Evolutionary conservation across 2,888 invertebrate species (phyloP), one percentile per base, ranked within the genome.

Genomic region (Microplitis manilae): DNA sequence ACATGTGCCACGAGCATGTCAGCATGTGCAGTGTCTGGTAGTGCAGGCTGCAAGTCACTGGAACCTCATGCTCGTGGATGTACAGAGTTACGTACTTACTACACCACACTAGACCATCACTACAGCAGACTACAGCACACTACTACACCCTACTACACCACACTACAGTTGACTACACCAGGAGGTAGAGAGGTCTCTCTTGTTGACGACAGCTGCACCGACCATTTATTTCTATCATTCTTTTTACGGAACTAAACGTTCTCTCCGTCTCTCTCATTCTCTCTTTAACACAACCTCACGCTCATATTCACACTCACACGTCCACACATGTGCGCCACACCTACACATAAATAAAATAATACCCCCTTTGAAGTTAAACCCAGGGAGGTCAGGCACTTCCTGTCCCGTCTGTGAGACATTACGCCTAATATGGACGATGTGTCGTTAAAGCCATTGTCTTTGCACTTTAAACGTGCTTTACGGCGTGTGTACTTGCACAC

Each of bases 1-100:
- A 76, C 76, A 76, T 76, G 76, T 76, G 76, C 72, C 72, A 60
- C 76, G 61, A 67, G 72, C 72, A 72, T 76, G 76, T 76, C 76
- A 77, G 73, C 77, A 77, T 77, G 77, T 77, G 77, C 73, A 74
- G 59, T 65, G 71, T 50, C 73, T 73, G 73, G 41, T 73, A 65
- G 50, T 67, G 73, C 59, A 65, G 73, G 20, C 69, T 59, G 50
- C 69, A 50, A 69, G 68, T 69, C 69, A 69, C 69, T 50, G 50
- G 68, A 68, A 38, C 68, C 68, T 68, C 68, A 17, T 59, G 69
- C 6, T 68, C 7, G 6, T 13, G 50, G 40, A 69, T 41, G 40
- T 69, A 40, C 40, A 69, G 59, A 13, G 50, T 50, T 50, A 50
- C 9, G 50, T 50, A 50, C 8, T 50, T 68, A 41, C 17, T 41